Conservation (phyloP, 1,140 invertebrate genomes). For the Pseudoatta argentina region DNA sequence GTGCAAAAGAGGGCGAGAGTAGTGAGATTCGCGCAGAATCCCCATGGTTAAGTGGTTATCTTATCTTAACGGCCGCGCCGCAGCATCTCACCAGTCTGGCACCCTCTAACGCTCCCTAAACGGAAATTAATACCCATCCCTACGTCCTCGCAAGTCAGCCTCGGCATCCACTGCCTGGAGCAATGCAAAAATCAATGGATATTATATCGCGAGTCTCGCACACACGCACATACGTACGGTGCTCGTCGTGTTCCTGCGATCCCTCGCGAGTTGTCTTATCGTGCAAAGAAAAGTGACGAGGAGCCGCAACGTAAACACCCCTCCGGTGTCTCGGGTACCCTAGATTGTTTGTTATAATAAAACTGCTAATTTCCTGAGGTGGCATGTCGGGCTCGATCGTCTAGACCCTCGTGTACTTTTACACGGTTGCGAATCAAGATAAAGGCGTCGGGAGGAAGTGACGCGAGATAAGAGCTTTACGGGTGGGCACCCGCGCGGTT, state of each 20-base stretch:
- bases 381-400: slow-evolving; percentile 28
- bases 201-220: slow-evolving; percentile 67
- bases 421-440: slow-evolving; percentile 8
- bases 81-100: slow-evolving; percentile 69
- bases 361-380: slow-evolving; percentile 80
- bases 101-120: slow-evolving; percentile 79
- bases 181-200: slow-evolving; percentile 79
- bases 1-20: slow-evolving; percentile 9
- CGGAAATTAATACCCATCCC: slow-evolving; percentile 82
- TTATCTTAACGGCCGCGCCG: slow-evolving; percentile 82
- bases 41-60: slow-evolving; percentile 84
- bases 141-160: slow-evolving; percentile 31
- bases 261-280: slow-evolving; percentile 60
- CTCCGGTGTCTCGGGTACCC: not conserved
- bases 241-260: slow-evolving; percentile 10
- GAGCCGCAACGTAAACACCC: not conserved
- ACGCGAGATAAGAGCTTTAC: slow-evolving; percentile 71
- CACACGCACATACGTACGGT: not conserved
- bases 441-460: slow-evolving; percentile 68
- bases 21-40: slow-evolving; percentile 74
- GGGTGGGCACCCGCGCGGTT: slow-evolving; percentile 47
- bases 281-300: not conserved
- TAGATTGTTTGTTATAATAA: slow-evolving; percentile 78
- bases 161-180: slow-evolving; percentile 23
- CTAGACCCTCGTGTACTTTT: not conserved